Conservation (phyloP, 2,888 invertebrate species). For the Tromatobia lineatoria region DNA sequence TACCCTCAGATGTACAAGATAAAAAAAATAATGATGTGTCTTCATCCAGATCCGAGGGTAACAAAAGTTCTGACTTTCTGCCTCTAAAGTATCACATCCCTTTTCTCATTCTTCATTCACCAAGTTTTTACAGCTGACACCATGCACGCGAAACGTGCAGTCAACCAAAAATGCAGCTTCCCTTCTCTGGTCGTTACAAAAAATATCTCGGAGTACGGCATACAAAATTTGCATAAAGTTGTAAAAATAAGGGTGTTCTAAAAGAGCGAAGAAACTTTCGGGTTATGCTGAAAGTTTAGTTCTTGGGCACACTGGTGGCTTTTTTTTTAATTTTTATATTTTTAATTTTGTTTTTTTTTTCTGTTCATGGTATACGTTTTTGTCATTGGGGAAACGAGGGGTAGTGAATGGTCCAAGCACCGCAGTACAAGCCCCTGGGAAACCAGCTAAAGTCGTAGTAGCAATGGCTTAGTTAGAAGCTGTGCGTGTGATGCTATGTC, state of each 20-base stretch:
- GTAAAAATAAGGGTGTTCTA: background rate
- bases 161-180: background rate
- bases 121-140: conserved; percentile 12
- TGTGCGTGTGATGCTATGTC: conserved; percentile 10
- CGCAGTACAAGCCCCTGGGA: conserved; percentile 46
- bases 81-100: conserved; percentile 75
- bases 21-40: background rate
- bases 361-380: conserved; percentile 63
- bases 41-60: conserved; percentile 48
- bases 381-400: conserved; percentile 62
- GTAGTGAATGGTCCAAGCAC: conserved; percentile 28
- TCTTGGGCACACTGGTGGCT: background rate
- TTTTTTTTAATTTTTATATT: conserved; percentile 27
- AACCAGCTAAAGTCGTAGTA: conserved; percentile 50
- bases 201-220: background rate
- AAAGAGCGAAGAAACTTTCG: conserved; percentile 25
- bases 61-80: conserved; percentile 76
- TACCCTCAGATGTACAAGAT: background rate
- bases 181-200: background rate
- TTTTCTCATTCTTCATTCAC: conserved; percentile 75
- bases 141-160: conserved; percentile 3
- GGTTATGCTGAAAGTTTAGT: conserved; percentile 27
- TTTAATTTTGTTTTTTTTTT: background rate
- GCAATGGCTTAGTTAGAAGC: conserved; percentile 41
- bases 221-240: conserved; percentile 36